Evolutionary conservation across 2,797 vertebrate genomes (phyloP).

Genomic region (Phylloscopus collybita): DNA sequence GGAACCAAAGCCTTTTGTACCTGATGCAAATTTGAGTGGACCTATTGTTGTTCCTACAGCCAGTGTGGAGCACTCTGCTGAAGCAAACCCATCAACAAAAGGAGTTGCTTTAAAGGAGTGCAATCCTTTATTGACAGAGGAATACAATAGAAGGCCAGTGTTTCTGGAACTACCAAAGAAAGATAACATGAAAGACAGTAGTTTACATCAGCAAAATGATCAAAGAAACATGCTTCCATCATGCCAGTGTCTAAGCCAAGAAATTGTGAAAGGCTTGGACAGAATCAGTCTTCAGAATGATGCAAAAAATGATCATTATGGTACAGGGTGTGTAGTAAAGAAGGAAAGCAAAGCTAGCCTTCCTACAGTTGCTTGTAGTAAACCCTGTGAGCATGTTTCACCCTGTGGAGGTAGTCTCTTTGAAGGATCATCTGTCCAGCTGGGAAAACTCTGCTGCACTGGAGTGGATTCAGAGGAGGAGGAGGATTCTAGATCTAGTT

Average conservation of each 20-base stretch:
- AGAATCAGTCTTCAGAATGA: constrained; percentile 80
- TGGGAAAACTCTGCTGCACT: constrained; percentile 83
- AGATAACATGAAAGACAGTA: constrained; percentile 63
- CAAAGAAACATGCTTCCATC: constrained; percentile 55
- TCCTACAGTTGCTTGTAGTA: constrained; percentile 54
- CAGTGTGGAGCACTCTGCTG: constrained; percentile 76
- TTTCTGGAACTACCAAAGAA: constrained; percentile 80
- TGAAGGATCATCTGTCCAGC: constrained; percentile 78
- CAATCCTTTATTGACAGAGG: constrained; percentile 59
- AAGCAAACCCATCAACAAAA: constrained; percentile 47
- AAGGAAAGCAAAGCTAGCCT: constrained; percentile 71
- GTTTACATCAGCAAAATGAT: constrained; percentile 61
- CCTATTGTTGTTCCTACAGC: constrained; percentile 92
- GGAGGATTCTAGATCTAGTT: constrained; percentile 80
- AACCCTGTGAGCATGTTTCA: constrained; percentile 67
- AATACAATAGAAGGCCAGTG: constrained; percentile 64
- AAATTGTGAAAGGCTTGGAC: constrained; percentile 84
- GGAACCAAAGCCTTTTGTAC: constrained; percentile 78
- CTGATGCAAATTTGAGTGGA: constrained; percentile 75
- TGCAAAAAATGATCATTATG: constrained; percentile 61
- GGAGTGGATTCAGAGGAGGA: constrained; percentile 84
- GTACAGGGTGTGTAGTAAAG: constrained; percentile 9
- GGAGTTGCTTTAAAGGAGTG: constrained; percentile 63
- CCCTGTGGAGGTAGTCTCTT: constrained; percentile 76
- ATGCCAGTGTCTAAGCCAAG: constrained; percentile 78